Evolutionary conservation across 2,797 vertebrate genomes (phyloP).

Genomic region (Chaetophractus vellerosus): DNA sequence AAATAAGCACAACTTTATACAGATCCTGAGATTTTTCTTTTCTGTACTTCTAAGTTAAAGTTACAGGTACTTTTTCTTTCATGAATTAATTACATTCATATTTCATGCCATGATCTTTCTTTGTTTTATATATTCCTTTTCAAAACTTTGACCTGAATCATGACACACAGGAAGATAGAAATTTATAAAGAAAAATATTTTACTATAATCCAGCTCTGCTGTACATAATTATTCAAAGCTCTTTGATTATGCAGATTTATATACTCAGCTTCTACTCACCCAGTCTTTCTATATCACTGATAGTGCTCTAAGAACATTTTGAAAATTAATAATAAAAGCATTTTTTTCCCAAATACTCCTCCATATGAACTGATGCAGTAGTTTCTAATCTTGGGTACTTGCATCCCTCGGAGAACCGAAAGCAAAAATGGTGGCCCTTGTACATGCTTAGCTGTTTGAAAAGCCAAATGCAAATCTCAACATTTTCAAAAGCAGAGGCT

Average conservation of each 20-base stretch:
- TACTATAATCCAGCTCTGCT: constrained; percentile 46
- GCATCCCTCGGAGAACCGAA: constrained; percentile 6
- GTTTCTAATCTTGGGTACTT: constrained; percentile 53
- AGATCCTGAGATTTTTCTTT: constrained; percentile 49
- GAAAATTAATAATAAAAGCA: constrained; percentile 57
- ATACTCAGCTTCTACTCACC: constrained; percentile 55
- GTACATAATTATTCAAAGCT: constrained; percentile 72
- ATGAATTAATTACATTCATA: constrained; percentile 35
- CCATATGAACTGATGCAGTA: background rate
- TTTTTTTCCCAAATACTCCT: constrained; percentile 62
- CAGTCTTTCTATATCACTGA: constrained; percentile 62
- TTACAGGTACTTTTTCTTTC: constrained; percentile 35
- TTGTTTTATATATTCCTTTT: constrained; percentile 46
- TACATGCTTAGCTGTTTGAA: constrained; percentile 48
- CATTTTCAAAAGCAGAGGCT: constrained; percentile 46
- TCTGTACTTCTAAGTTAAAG: constrained; percentile 61
- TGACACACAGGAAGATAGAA: constrained; percentile 12
- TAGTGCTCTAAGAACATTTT: constrained; percentile 52
- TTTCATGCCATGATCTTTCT: constrained; percentile 45
- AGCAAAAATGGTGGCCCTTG: background rate
- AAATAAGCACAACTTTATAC: constrained; percentile 55
- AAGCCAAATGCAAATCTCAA: constrained; percentile 51
- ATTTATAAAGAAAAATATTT: constrained; percentile 62
- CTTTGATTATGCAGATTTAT: constrained; percentile 65
- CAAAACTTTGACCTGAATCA: constrained; percentile 49